Conservation (phyloP, 1,140 invertebrate genomes). For the Zophobas atratus region DNA sequence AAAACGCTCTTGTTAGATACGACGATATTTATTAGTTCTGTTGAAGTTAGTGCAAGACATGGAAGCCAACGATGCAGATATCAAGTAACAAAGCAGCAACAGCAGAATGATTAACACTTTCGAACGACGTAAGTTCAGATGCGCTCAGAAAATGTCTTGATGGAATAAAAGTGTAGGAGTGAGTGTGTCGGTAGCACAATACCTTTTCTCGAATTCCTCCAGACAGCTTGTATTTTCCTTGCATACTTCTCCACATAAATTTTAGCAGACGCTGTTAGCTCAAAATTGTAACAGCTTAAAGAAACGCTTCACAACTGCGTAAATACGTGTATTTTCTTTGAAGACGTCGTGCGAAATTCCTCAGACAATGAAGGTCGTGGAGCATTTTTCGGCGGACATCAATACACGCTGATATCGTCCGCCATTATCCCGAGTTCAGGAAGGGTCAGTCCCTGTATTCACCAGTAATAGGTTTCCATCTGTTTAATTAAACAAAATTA, state of each 20-base stretch:
- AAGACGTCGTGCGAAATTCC: background rate
- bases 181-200: conserved; percentile 16
- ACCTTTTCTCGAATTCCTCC: conserved; percentile 31
- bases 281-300: conserved; percentile 33
- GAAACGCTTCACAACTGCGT: conserved; percentile 21
- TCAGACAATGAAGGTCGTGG: conserved; percentile 6
- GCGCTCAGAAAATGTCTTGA: conserved; percentile 19
- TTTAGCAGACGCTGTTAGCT: conserved; percentile 23
- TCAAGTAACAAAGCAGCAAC: conserved; percentile 15
- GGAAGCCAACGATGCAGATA: background rate
- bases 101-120: conserved; percentile 13
- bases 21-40: no score
- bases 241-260: conserved; percentile 32
- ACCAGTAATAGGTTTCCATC: conserved; percentile 8
- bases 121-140: conserved; percentile 1
- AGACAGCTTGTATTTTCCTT: conserved; percentile 20
- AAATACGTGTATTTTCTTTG: conserved; percentile 15
- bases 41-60: no score
- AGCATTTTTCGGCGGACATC: background rate
- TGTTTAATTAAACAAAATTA: conserved; percentile 37
- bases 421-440: conserved; percentile 13
- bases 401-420: background rate
- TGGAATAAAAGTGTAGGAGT: conserved; percentile 19
- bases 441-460: conserved; percentile 9
- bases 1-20: no score